Evolutionary conservation across 2,113 vertebrate species (phyloP).

Genomic region (Chlamydotis undulata): DNA sequence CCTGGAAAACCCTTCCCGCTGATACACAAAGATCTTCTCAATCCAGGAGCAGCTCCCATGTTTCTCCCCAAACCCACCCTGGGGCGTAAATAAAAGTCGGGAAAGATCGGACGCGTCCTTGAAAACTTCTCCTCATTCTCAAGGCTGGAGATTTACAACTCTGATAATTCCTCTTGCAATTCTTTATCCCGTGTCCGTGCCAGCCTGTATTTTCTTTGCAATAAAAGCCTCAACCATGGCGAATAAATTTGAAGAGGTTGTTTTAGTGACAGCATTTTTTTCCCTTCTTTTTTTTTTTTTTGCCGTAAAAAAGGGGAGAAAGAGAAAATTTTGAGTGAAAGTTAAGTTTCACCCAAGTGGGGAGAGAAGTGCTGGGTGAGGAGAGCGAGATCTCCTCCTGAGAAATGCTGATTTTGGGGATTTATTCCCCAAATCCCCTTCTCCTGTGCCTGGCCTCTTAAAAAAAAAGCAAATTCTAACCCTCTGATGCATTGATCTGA

Average conservation of each 20-base stretch:
- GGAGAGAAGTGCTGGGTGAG: background rate
- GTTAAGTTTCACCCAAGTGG: background rate
- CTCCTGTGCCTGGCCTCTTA: background rate
- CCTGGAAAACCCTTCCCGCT: background rate
- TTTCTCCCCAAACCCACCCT: background rate
- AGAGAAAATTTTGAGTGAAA: background rate
- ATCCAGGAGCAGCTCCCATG: fast-evolving
- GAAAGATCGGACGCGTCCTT: constrained; percentile 19
- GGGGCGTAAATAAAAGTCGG: background rate
- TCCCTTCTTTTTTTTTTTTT: background rate
- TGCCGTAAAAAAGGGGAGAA: background rate
- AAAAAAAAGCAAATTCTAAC: background rate
- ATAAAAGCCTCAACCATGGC: constrained; percentile 63
- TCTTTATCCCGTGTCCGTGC: background rate
- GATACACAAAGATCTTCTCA: fast-evolving
- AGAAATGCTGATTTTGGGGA: background rate
- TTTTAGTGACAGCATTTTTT: constrained; percentile 54
- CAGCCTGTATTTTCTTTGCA: constrained; percentile 52
- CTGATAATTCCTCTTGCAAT: background rate
- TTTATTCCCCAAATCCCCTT: background rate
- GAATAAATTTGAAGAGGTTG: constrained; percentile 67
- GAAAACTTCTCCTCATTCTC: background rate
- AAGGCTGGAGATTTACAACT: background rate
- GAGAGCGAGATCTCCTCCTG: fast-evolving
- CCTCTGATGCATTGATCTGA: background rate